These are phyloP conservation scores for Galbula dea DNA, from an alignment of 2,113 vertebrate genomes.

Conservation along the genomic window DNA sequence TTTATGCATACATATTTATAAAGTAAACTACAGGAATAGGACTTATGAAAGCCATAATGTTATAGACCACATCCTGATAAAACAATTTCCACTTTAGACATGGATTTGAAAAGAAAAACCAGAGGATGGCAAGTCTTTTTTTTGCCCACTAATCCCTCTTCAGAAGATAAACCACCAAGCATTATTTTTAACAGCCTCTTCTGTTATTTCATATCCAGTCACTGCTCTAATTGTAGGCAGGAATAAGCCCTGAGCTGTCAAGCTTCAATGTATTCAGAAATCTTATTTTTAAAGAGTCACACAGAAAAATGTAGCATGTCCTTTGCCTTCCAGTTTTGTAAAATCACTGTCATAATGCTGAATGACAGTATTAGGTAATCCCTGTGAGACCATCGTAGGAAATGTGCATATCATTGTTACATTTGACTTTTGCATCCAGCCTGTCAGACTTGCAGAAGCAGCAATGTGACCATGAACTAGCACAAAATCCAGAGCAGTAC, in stretches of 20 bases:
- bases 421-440: not conserved
- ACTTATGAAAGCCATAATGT: not conserved
- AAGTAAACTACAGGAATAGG: not conserved
- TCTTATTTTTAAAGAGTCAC: not conserved
- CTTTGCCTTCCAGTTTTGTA: not conserved
- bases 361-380: not conserved
- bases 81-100: not conserved
- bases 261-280: not conserved
- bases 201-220: not conserved
- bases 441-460: not conserved
- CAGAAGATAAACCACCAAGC: not conserved
- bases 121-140: not conserved
- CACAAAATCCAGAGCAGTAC: not conserved
- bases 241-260: not conserved
- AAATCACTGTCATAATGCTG: not conserved
- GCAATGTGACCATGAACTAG: not conserved
- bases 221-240: not conserved
- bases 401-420: not conserved
- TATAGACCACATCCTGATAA: not conserved
- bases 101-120: not conserved
- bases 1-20: not conserved
- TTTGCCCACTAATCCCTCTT: not conserved
- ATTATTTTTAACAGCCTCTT: not conserved
- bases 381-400: not conserved
- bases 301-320: not conserved